phyloP scores from a whole-genome alignment of 2,888 invertebrate species.

The Caenorhabditis becei region DNA sequence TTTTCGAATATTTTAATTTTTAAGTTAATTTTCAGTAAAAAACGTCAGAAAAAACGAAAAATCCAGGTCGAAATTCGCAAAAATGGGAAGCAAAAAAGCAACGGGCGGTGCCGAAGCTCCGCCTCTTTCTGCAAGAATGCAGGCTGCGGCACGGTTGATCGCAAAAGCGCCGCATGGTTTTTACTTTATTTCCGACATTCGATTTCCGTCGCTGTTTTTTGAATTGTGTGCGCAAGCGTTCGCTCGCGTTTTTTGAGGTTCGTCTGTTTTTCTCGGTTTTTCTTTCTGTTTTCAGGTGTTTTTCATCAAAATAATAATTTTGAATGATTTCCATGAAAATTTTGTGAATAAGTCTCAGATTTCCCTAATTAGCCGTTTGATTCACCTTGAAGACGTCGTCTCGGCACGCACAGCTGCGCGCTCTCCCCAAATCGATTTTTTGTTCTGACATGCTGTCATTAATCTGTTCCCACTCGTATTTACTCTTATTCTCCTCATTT shows the following conservation, averaged over 20 bases:
- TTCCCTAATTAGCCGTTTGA: no score
- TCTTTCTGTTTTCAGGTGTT: neutral
- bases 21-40: constrained; percentile 1
- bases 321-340: no score
- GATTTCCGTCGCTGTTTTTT: neutral
- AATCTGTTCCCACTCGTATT: no score
- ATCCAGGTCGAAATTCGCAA: constrained; percentile 18
- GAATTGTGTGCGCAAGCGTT: neutral
- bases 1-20: no score
- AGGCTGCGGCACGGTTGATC: constrained; percentile 14
- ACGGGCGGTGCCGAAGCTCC: constrained; percentile 56
- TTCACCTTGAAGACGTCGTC: no score
- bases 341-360: no score
- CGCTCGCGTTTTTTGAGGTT: neutral
- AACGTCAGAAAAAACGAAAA: neutral
- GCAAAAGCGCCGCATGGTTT: constrained; percentile 35
- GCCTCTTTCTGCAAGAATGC: constrained; percentile 30
- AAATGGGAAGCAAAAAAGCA: constrained; percentile 28
- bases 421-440: neutral
- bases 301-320: no score
- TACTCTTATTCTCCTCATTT: no score
- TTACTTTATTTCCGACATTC: neutral
- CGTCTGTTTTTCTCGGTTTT: neutral
- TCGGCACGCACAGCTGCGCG: no score
- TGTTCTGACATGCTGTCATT: no score